phyloP scores from a whole-genome alignment of 2,797 vertebrate genomes.

The Lacerta viridis region DNA sequence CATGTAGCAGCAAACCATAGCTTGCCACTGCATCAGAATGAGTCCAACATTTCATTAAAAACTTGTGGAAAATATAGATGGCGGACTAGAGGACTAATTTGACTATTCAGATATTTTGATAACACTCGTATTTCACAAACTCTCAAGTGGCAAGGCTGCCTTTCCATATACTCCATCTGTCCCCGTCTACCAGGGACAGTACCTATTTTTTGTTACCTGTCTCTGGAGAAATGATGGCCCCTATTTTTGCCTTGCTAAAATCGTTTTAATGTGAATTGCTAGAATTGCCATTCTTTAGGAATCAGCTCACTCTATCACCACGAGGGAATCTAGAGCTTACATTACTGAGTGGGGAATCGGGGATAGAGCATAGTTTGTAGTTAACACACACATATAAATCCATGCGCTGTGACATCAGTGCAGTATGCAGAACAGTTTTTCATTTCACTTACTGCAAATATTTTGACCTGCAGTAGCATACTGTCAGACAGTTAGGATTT shows the following conservation, averaged over 20 bases:
- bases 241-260: neutral
- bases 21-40: too few relatives aligned
- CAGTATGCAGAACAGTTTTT: neutral
- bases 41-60: neutral
- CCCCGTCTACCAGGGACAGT: too few relatives aligned
- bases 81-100: neutral
- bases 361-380: neutral
- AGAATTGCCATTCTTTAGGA: neutral
- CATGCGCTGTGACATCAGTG: neutral
- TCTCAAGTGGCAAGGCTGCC: too few relatives aligned
- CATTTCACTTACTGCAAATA: neutral
- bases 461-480: neutral
- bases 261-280: neutral
- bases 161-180: too few relatives aligned
- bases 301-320: neutral
- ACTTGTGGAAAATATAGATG: neutral
- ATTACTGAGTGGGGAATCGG: too few relatives aligned
- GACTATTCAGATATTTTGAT: neutral
- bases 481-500: neutral
- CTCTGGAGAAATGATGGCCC: neutral
- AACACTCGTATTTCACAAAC: too few relatives aligned
- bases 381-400: neutral
- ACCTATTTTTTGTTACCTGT: too few relatives aligned
- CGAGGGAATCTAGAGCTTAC: neutral
- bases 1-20: too few relatives aligned